Evolutionary conservation across 2,113 vertebrate species (phyloP).

Genomic region (Salvelinus namaycush): DNA sequence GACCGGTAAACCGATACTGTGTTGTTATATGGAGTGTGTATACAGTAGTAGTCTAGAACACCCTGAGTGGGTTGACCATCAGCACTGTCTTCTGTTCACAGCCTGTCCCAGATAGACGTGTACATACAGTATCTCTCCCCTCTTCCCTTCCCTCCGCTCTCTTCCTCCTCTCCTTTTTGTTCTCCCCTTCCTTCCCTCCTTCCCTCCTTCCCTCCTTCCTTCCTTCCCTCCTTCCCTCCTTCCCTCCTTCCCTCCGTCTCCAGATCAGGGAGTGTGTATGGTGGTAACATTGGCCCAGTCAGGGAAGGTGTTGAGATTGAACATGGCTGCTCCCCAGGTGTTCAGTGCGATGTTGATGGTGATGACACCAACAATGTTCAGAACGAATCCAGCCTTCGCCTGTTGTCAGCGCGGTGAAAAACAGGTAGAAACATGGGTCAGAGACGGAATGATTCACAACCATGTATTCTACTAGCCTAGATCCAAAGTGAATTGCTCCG

Average conservation of each 20-base stretch:
- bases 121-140: slow-evolving; percentile 2
- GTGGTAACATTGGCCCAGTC: slow-evolving; percentile 80
- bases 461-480: neutral
- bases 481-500: neutral
- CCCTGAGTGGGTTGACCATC: too few relatives aligned
- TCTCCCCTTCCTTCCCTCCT: too few relatives aligned
- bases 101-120: neutral
- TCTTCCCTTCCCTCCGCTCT: neutral
- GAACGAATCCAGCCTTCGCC: slow-evolving; percentile 78
- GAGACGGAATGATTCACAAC: neutral
- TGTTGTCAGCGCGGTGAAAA: slow-evolving; percentile 35
- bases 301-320: slow-evolving; percentile 74
- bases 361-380: slow-evolving; percentile 81
- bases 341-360: slow-evolving; percentile 80
- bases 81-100: neutral
- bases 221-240: neutral
- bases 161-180: neutral
- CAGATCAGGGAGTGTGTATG: slow-evolving; percentile 22
- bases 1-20: neutral
- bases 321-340: slow-evolving; percentile 75
- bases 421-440: neutral
- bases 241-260: neutral
- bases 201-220: neutral
- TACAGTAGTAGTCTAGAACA: too few relatives aligned
- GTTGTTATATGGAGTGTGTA: neutral